Base-by-base conservation (phyloP, 2,888 invertebrate genomes). In the Orchesellides sinensis region DNA sequence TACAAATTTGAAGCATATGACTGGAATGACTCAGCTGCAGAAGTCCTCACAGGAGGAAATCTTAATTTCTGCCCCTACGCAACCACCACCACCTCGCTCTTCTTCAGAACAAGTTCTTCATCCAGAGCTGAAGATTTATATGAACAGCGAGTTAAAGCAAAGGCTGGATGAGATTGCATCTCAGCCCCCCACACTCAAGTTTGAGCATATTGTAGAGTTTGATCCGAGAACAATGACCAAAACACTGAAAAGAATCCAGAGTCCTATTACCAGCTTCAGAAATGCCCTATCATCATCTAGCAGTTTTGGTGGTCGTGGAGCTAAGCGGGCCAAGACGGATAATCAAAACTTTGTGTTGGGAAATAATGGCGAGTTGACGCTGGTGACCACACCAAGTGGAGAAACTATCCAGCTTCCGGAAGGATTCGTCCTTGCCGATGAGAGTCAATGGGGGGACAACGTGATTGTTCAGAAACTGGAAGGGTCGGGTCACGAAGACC, bases 101-200 rank as follows among this genome's bases (percentile, higher is more conserved):
- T 14, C 14, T 8, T 17, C 25, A 27, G 25, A 63, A 2, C 75
- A 77, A 56, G 75, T 68, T 2, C 54, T 77, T 10, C 75, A 77
- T 47, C 75, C 75, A 6, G 66, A 66, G 17, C 59, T 77, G 0
- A n/a, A 23, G 27, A 68, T 77, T 21, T 77, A 68, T 35, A 77
- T 77, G 75, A 77, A 77, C 23, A 27, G 21, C 10, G 75, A 77
- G 12, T 21, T 77, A 8, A 77, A 77, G 17, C 54, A 68, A 21
- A 54, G 75, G 14, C 45, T 77, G 12, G 75, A 77, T 29, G 75
- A 77, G 25, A 63, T 77, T 21, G 75, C 75, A 2, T 66, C 75
- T 0, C 54, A 77, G 45, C 75, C 75, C 8, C 66, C 75, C 21
- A 56, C 63, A 5, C 19, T 66, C 14, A 68, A 40, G 56, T 19